phyloP scores from a whole-genome alignment of 53 echinoderm and acorn worm species.

The Paracentrotus lividus region DNA sequence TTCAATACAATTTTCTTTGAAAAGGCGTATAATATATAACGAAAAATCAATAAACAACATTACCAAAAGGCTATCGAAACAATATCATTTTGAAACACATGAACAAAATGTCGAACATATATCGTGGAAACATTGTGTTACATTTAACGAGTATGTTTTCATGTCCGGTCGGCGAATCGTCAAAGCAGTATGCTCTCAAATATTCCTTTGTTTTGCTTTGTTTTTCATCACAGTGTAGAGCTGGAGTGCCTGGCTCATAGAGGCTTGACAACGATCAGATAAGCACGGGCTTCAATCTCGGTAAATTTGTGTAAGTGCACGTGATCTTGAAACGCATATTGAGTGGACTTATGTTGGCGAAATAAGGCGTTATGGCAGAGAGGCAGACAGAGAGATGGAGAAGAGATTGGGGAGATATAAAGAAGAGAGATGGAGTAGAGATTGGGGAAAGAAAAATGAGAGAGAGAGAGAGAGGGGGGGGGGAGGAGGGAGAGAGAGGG shows the following conservation, averaged over 20 bases:
- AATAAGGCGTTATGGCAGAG: not conserved
- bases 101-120: not conserved
- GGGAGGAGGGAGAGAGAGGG: not conserved
- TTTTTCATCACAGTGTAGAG: not conserved
- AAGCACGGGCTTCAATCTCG: not conserved
- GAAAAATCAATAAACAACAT: too few species aligned
- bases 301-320: slow-evolving; percentile 40
- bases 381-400: too few species aligned
- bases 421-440: too few species aligned
- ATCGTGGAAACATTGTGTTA: not conserved
- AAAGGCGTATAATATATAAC: too few species aligned
- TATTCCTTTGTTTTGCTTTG: not conserved
- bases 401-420: too few species aligned
- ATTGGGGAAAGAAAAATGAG: too few species aligned
- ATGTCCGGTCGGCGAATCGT: not conserved
- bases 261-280: not conserved
- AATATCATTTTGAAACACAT: too few species aligned
- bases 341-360: not conserved
- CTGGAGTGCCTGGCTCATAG: not conserved
- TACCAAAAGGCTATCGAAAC: too few species aligned
- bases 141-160: not conserved
- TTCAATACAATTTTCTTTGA: too few species aligned
- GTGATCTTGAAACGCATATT: not conserved
- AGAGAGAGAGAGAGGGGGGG: not conserved
- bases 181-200: slow-evolving; percentile 8